Base-by-base conservation (phyloP, 2,797 vertebrate genomes). In the Gambelia wislizenii region DNA sequence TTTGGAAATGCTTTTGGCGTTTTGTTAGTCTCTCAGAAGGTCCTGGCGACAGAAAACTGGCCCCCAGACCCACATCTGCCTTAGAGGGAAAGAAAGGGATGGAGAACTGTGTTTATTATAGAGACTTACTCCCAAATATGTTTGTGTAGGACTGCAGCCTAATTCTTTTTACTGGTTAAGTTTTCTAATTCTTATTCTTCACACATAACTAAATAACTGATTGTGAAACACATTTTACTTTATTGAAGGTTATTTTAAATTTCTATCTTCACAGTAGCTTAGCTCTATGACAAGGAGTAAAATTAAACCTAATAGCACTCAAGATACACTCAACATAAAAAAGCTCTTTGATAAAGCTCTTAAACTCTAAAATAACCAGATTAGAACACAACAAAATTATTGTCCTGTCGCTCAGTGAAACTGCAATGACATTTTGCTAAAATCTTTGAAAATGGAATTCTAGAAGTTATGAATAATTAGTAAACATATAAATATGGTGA, bases 311-410 rank as follows among this genome's bases (percentile, higher is more conserved):
- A 94, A 95, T 89, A 93, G 91, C 85, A 77, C 85, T 89, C 83
- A 94, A 95, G 91, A 89, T 91, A 91, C 82, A 92, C 91, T 90
- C 86, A 94, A 92, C 12, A 95, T 89, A 95, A 95, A 59, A 90
- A 95, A 93, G 90, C 75, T 84, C 92, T 94, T 95, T 95, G 92
- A 95, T 93, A 83, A 94, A 91, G 88, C 75, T n/a, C 92, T 93
- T 92, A 91, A 89, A 81, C 69, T 88, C 75, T 92, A 93, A 93
- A 87, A 91, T 92, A 94, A 89, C 49, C 44, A 79, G 90, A 91
- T 92, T 92, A 91, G 81, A 89, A 84, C 89, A 95, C 94, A 96
- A 94, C 3, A 85, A 93, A 86, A 91, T 84, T 87, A 92, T 87
- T 96, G 95, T 96, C 64, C 88, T 93, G 70, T 87, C 76, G 87